Conservation (phyloP, 92 coral and sea anemone genomes). For the Chrysogorgia sp. region DNA sequence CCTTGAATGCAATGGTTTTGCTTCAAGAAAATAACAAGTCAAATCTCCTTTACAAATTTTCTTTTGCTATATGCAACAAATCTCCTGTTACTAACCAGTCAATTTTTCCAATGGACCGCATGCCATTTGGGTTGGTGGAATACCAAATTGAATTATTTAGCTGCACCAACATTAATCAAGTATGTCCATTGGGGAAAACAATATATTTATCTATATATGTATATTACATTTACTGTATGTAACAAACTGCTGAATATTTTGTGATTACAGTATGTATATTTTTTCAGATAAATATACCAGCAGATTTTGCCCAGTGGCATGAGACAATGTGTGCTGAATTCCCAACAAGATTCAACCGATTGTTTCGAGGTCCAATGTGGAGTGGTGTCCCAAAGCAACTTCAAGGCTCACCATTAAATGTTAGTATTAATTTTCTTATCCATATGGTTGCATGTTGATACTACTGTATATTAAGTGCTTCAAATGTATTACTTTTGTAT, state of each 20-base stretch:
- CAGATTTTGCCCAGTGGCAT: constrained; percentile 61
- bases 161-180: constrained; percentile 73
- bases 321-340: constrained; percentile 77
- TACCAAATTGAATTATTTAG: constrained; percentile 68
- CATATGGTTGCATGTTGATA: not conserved
- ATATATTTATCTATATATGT: too few relatives aligned
- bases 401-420: constrained; percentile 48
- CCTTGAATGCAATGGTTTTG: not conserved
- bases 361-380: too few relatives aligned
- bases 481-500: not conserved
- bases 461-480: not conserved
- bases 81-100: not conserved
- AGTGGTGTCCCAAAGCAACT: constrained; percentile 38
- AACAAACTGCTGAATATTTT: not conserved
- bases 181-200: too few relatives aligned
- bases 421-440: constrained; percentile 27
- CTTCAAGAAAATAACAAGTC: not conserved
- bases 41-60: constrained; percentile 10
- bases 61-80: not conserved
- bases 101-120: constrained; percentile 43
- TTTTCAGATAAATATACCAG: constrained; percentile 47
- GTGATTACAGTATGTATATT: not conserved
- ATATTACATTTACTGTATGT: too few relatives aligned
- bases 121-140: constrained; percentile 79
- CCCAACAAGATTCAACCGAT: constrained; percentile 62